phyloP scores from a whole-genome alignment of 2,113 vertebrate species.

The Heliornis fulica region DNA sequence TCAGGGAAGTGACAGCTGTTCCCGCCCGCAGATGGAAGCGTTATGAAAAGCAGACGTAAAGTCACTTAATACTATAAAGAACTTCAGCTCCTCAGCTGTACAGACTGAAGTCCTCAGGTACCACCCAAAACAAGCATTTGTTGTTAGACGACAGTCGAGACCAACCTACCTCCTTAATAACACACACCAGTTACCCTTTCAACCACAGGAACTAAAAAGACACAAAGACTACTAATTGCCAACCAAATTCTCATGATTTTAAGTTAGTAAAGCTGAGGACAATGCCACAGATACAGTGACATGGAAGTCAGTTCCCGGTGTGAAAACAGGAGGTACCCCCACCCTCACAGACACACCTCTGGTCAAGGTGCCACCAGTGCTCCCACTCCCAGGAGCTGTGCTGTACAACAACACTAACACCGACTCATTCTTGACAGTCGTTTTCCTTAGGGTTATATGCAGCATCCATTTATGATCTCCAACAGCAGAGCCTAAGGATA shows the following conservation, averaged over 20 bases:
- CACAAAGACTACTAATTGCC: background rate
- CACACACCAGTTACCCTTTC: background rate
- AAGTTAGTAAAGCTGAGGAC: background rate
- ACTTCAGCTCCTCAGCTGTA: accelerated
- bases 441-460: background rate
- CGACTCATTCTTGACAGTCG: accelerated
- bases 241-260: background rate
- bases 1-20: background rate
- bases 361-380: background rate
- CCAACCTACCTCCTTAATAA: background rate
- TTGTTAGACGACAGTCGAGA: background rate
- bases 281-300: background rate
- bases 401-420: accelerated
- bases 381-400: background rate
- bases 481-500: background rate
- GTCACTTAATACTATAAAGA: background rate
- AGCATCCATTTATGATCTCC: accelerated
- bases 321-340: background rate
- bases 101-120: background rate
- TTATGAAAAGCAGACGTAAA: background rate
- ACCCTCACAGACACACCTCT: background rate
- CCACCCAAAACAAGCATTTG: background rate
- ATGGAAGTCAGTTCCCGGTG: background rate
- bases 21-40: background rate
- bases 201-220: background rate